Evolutionary conservation across 2,888 invertebrate genomes (phyloP), one percentile per base, ranked within the genome.

Genomic region (Sinentomon sp.): DNA sequence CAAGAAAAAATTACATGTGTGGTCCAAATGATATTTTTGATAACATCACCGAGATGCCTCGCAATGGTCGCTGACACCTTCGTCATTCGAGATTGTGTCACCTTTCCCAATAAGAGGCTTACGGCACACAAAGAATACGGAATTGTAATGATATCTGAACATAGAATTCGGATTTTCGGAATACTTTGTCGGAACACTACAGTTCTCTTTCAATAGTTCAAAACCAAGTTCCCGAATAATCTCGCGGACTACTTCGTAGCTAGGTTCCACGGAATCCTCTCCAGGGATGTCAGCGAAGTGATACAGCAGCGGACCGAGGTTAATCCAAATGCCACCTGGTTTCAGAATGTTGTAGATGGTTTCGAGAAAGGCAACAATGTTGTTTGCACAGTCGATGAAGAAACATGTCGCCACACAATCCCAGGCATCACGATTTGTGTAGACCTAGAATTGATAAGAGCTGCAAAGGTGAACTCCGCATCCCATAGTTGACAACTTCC

Each of bases 331-430:
- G 0, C 80, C 83, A 1, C 78, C 89, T 2, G 85, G 82, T 49
- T 74, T 76, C 6, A 97, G 55, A 43, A 92, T 80, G 45, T 66
- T 64, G 53, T 71, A 76, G 50, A 94, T 92, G 29, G 74, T 68
- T 57, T 92, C 85, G 20, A 97, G 71, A 48, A 92, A 94, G 47
- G 77, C 74, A 4, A 92, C 73, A 13, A 94, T 72, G 52, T 97
- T 97, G 37, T 80, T 77, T 1, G 92, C 92, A 47, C 97, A 97
- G 56, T 99, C 97, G 34, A 97, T 78, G 53, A 97, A 99, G 58
- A 97, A 97, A 44, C 92, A 89, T 0, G 92, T 87, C 1, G 82
- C 78, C 0, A 99, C 70, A 50, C 82, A 85, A 48, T 87, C 69
- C 76, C 87, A 89, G 31, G 67, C 62, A 38, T 71, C 65, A 26